Evolutionary conservation across 2,797 vertebrate species (phyloP).

Genomic region (Cuniculus paca): DNA sequence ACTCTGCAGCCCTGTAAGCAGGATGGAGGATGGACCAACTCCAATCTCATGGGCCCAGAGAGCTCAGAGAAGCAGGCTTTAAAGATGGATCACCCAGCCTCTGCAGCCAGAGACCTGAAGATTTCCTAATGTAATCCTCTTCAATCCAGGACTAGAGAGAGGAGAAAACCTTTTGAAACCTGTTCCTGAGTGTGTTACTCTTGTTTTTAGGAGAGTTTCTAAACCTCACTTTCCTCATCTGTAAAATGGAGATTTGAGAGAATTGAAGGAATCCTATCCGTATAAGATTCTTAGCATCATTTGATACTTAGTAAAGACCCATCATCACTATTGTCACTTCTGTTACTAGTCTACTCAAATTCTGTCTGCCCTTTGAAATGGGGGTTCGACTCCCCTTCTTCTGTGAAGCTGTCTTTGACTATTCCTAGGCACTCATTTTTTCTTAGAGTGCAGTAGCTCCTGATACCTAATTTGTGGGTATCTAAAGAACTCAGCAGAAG

Average conservation of each 20-base stretch:
- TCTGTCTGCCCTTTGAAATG: conserved; percentile 7
- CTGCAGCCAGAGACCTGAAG: conserved; percentile 14
- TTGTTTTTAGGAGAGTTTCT: neutral
- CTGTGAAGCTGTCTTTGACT: neutral
- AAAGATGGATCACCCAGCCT: neutral
- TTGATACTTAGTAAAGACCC: neutral
- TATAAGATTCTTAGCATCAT: neutral
- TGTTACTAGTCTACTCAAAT: neutral
- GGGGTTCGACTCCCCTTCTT: neutral
- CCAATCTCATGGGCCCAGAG: neutral
- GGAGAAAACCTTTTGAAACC: conserved; percentile 48
- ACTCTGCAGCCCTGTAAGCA: neutral
- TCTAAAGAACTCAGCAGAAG: neutral
- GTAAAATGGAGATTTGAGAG: neutral
- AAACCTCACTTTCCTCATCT: conserved; percentile 32
- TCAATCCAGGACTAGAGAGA: neutral
- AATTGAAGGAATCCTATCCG: neutral
- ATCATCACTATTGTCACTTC: neutral
- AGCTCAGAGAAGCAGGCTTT: conserved; percentile 17
- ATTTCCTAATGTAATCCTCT: conserved; percentile 39
- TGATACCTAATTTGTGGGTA: neutral
- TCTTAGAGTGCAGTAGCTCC: neutral
- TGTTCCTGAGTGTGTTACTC: conserved; percentile 3
- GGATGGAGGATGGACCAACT: neutral
- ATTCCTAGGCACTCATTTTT: neutral